Evolutionary conservation across 2,113 vertebrate genomes (phyloP).

Genomic region (Empidonax traillii): DNA sequence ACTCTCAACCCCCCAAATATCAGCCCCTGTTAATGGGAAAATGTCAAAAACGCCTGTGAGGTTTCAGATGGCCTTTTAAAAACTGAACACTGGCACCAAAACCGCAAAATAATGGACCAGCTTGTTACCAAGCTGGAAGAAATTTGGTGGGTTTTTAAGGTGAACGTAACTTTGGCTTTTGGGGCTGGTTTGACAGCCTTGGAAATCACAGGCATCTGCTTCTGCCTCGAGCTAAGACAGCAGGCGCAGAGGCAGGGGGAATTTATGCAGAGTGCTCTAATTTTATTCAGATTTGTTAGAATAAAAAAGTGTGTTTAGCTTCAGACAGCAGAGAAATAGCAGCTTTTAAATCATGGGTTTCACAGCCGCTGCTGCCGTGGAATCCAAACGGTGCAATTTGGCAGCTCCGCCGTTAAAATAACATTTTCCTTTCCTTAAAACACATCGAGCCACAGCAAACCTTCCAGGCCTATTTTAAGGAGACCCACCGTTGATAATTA

Average conservation of each 20-base stretch:
- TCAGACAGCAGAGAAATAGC: conserved; percentile 9
- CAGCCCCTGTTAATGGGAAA: not conserved
- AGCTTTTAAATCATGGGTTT: conserved; percentile 17
- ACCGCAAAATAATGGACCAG: not conserved
- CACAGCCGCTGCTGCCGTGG: not conserved
- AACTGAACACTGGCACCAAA: conserved; percentile 5
- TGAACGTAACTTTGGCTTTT: conserved; percentile 23
- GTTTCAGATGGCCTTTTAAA: conserved; percentile 35
- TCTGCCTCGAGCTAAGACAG: conserved; percentile 37
- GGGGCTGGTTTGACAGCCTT: not conserved
- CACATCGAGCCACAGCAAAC: not conserved
- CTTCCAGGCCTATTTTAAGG: not conserved
- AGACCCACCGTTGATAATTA: not conserved
- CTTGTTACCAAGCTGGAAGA: conserved; percentile 1
- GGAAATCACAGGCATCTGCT: conserved; percentile 15
- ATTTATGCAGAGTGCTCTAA: conserved; percentile 26
- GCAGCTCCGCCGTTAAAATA: not conserved
- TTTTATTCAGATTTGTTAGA: conserved; percentile 34
- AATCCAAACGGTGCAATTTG: not conserved
- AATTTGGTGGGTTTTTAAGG: not conserved
- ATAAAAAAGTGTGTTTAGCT: not conserved
- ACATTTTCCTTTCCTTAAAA: conserved; percentile 24
- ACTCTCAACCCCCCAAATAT: not conserved
- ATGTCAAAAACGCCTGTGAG: conserved; percentile 50
- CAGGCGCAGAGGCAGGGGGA: conserved; percentile 25